Evolutionary conservation across 2,888 invertebrate genomes (phyloP), one percentile per base, ranked within the genome.

Genomic region (Lordiphosa fenestrarum): DNA sequence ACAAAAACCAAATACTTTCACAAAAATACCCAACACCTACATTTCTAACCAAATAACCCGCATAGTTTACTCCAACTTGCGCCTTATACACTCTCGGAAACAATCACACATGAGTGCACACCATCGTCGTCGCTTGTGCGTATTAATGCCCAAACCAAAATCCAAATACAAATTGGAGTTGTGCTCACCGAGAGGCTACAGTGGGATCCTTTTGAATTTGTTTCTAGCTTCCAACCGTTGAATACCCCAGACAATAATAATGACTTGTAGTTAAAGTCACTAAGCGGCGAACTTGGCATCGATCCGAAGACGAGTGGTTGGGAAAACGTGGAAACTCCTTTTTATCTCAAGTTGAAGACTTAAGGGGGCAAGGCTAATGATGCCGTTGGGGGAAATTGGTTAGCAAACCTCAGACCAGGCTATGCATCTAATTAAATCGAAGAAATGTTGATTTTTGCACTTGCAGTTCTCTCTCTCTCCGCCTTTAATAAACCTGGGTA

Each of bases 211-310:
- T 58, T 58, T 46, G 69, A 41, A 57, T 63, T 64, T 57, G 53
- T 56, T 58, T 64, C 30, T 54, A 50, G 44, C 35, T 52, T 55
- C 33, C 33, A 58, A 50, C 46, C 50, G 42, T 23, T 44, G 58
- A 73, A 82, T 69, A 58, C 80, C 80, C 80, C 44, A 66, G 80
- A 70, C 74, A 74, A 80, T 80, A 80, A 76, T 82, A 78, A 80
- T 72, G 77, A 70, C 77, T 74, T 72, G 72, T 70, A 69, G 80
- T 76, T 82, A 80, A 82, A 66, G 65, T 64, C 65, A 70, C 64
- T 65, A 59, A 69, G 82, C 75, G 71, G 58, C 69, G 55, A 9
- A 13, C 2, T 12, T 40, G 23, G 38, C 25, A 59, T 33, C 7
- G 9, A 36, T 44, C 19, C 3, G 23, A 23, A 12, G 36, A 33